Evolutionary conservation across 2,113 vertebrate genomes (phyloP).

Genomic region (Vidua macroura): DNA sequence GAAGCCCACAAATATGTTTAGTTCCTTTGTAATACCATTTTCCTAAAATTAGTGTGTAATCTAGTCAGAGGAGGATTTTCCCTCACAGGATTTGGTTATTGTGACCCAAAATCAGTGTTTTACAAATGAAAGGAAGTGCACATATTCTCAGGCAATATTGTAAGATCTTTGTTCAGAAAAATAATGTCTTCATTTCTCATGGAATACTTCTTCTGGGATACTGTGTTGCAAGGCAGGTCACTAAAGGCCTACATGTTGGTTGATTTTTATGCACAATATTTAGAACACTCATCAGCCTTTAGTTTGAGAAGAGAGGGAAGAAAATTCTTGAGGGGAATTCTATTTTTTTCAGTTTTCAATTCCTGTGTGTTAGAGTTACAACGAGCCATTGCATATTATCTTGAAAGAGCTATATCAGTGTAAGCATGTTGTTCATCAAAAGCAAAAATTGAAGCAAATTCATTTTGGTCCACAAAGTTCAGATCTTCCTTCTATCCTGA

Average conservation of each 20-base stretch:
- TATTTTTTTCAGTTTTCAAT: neutral
- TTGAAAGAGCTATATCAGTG: neutral
- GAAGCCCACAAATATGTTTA: neutral
- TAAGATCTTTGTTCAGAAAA: neutral
- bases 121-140: neutral
- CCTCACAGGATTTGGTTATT: neutral
- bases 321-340: neutral
- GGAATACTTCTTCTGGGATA: neutral
- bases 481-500: neutral
- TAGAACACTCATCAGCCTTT: neutral
- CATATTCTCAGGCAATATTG: neutral
- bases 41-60: neutral
- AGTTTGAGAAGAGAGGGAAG: neutral
- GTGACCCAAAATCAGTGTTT: neutral
- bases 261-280: neutral
- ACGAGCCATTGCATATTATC: neutral
- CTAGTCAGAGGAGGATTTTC: neutral
- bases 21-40: neutral
- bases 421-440: neutral
- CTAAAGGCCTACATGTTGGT: neutral
- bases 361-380: neutral
- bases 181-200: neutral
- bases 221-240: neutral
- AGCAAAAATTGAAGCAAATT: neutral
- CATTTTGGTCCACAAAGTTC: neutral